A percentile compares a stretch with the other conserved stretches of the same genome.
These are phyloP conservation scores for Maconellicoccus hirsutus DNA, from an alignment of 1,140 invertebrate species.

Conservation along the genomic window DNA sequence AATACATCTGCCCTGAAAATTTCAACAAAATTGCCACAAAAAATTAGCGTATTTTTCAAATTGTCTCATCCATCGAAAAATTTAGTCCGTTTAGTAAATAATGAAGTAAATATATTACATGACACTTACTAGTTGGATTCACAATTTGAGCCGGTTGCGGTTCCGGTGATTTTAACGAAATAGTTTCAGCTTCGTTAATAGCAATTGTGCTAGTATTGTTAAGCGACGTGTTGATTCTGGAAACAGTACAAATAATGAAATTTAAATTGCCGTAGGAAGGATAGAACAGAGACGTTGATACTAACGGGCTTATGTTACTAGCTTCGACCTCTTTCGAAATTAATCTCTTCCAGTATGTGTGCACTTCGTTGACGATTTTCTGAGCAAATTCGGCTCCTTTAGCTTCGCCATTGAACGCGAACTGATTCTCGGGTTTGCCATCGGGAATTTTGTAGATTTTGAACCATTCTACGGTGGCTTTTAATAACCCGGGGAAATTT, in stretches of 20 bases:
- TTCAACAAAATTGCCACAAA: too few relatives aligned
- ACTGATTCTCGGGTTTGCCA: conserved; percentile 93
- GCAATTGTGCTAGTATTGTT: background rate
- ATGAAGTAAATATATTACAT: background rate
- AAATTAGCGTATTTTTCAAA: too few relatives aligned
- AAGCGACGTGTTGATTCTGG: background rate
- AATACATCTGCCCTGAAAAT: background rate
- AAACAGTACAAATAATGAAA: too few relatives aligned
- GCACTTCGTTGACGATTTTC: conserved; percentile 72
- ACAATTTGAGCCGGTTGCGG: background rate
- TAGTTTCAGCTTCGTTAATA: background rate
- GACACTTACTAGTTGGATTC: background rate
- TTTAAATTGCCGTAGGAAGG: too few relatives aligned
- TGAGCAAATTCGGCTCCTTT: conserved; percentile 82
- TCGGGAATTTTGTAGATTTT: conserved; percentile 98
- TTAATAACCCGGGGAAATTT: conserved; percentile 82
- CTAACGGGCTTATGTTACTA: conserved; percentile 22
- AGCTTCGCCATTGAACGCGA: conserved; percentile 93
- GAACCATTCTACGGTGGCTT: conserved; percentile 97
- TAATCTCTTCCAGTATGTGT: conserved; percentile 53
- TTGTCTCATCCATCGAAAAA: too few relatives aligned
- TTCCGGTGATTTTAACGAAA: background rate
- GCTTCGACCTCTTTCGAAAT: conserved; percentile 40
- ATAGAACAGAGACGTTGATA: background rate
- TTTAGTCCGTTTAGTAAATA: background rate